Evolutionary conservation across 2,888 invertebrate genomes (phyloP).

Genomic region (Papilio elwesi): DNA sequence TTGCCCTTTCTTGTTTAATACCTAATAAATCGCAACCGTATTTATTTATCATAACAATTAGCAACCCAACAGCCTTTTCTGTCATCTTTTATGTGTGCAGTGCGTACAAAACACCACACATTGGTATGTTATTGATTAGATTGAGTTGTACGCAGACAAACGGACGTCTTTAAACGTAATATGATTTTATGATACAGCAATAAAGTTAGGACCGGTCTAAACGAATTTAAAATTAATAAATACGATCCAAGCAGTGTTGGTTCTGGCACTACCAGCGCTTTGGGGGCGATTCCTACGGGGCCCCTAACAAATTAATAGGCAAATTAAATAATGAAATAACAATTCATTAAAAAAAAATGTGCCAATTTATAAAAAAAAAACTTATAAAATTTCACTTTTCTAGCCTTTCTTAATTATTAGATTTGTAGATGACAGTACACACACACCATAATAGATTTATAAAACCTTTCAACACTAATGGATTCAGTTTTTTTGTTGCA

Average conservation of each 20-base stretch:
- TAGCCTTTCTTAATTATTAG: too few relatives aligned
- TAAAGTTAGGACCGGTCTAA: constrained; percentile 6
- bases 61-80: neutral
- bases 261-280: too few relatives aligned
- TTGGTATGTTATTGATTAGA: neutral
- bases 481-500: too few relatives aligned
- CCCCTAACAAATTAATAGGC: too few relatives aligned
- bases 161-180: neutral
- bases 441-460: too few relatives aligned
- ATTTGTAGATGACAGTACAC: too few relatives aligned
- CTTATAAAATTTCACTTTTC: too few relatives aligned
- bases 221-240: neutral
- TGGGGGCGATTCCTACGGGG: too few relatives aligned
- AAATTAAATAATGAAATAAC: too few relatives aligned
- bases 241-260: neutral
- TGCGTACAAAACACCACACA: neutral
- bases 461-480: too few relatives aligned
- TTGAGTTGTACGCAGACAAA: neutral
- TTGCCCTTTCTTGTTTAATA: constrained; percentile 65
- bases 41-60: constrained; percentile 22
- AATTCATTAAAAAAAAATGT: too few relatives aligned
- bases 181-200: neutral
- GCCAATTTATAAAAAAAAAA: too few relatives aligned
- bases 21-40: constrained; percentile 48
- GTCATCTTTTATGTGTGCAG: neutral